A percentile compares a stretch with the other conserved stretches of the same genome.
phyloP scores from a whole-genome alignment of 2,797 vertebrate genomes.

The Lithobates sylvaticus region DNA sequence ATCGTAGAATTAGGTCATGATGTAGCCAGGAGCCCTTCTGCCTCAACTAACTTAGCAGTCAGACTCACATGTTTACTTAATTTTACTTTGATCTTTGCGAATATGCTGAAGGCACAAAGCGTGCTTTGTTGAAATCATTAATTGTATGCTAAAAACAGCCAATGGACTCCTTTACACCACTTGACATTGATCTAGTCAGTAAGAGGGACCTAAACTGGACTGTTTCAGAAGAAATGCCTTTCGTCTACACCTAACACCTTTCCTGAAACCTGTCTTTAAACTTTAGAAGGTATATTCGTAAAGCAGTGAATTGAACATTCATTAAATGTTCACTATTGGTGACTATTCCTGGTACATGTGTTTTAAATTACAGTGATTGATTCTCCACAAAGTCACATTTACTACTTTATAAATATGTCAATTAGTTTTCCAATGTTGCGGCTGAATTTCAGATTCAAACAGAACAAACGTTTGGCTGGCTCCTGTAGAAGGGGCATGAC shows the following conservation, averaged over 20 bases:
- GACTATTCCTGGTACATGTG: too few species aligned
- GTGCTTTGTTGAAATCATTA: conserved; percentile 22
- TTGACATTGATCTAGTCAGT: background rate
- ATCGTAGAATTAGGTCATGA: conserved; percentile 66
- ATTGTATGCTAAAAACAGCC: background rate
- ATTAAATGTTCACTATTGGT: too few species aligned
- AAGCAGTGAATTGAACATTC: too few species aligned
- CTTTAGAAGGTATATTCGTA: too few species aligned
- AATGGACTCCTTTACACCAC: background rate
- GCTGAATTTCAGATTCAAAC: too few species aligned
- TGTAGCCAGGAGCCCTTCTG: conserved; percentile 65
- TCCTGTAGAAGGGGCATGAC: too few species aligned
- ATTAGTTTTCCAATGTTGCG: too few species aligned
- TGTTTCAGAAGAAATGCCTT: background rate
- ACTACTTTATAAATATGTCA: too few species aligned
- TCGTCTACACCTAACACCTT: background rate
- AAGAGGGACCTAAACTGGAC: background rate
- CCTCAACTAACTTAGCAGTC: conserved; percentile 64
- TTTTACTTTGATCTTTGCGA: conserved; percentile 61
- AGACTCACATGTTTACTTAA: conserved; percentile 62
- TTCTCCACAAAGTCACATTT: too few species aligned
- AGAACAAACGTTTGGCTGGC: too few species aligned
- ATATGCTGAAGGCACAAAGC: conserved; percentile 29
- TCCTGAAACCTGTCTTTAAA: background rate
- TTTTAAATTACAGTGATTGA: too few species aligned